Percentiles rank a stretch among this genome's conserved stretches.
These are phyloP conservation scores for Drosophila nebulosa DNA, from an alignment of 1,140 invertebrate species.

Conservation along the genomic window DNA sequence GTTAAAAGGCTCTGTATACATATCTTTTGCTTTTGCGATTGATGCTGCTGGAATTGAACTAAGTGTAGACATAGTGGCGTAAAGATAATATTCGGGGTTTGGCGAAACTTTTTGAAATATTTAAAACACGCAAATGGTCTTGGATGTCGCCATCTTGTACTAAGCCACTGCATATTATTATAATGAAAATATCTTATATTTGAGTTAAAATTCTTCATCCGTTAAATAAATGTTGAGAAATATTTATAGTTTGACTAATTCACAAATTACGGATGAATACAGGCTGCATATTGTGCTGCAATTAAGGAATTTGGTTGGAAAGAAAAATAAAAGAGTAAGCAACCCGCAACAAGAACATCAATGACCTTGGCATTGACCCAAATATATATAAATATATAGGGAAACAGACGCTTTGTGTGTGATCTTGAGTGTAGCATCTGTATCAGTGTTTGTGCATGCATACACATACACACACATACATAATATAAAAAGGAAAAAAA, in stretches of 20 bases:
- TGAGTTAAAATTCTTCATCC: too few relatives aligned
- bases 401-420: slow-evolving; percentile 60
- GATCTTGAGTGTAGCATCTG: slow-evolving; percentile 63
- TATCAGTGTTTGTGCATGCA: slow-evolving; percentile 49
- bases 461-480: slow-evolving; percentile 30
- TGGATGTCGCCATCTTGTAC: too few relatives aligned
- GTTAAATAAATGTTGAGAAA: neutral
- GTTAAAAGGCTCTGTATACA: too few relatives aligned
- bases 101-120: too few relatives aligned
- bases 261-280: neutral
- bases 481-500: slow-evolving; percentile 55
- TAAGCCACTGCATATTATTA: too few relatives aligned
- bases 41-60: too few relatives aligned
- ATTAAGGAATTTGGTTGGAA: neutral
- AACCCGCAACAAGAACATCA: slow-evolving; percentile 59
- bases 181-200: too few relatives aligned
- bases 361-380: slow-evolving; percentile 76
- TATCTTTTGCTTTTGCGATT: too few relatives aligned
- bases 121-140: too few relatives aligned
- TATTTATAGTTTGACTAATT: neutral
- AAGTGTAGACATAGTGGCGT: too few relatives aligned
- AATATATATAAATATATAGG: slow-evolving; percentile 50
- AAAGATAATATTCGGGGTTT: too few relatives aligned
- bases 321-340: slow-evolving; percentile 44
- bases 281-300: neutral